Conservation (phyloP, 2,888 invertebrate species). For the Drosophila bunnanda region DNA sequence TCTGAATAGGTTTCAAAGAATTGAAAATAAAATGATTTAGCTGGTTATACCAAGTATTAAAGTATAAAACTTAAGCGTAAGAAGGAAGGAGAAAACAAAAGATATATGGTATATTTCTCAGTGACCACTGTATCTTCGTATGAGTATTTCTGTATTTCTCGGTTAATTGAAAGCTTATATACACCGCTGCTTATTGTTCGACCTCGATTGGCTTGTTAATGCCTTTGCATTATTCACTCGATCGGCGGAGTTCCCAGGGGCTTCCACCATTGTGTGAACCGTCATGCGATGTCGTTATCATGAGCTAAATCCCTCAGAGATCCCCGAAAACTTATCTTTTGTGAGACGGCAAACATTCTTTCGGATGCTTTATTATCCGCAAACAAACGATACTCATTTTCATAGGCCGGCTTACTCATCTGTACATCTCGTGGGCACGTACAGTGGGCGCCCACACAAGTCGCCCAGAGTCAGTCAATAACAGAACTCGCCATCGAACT, state of each 20-base stretch:
- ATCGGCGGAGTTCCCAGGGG: slow-evolving; percentile 21
- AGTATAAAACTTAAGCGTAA: background rate
- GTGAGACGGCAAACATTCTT: slow-evolving; percentile 20
- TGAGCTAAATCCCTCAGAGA: slow-evolving; percentile 11
- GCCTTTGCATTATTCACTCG: slow-evolving; percentile 26
- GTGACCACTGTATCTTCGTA: background rate
- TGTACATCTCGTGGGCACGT: slow-evolving; percentile 1
- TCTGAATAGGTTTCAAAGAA: background rate
- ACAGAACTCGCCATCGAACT: slow-evolving; percentile 59
- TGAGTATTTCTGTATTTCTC: background rate
- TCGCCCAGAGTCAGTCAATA: slow-evolving; percentile 28
- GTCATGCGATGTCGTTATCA: slow-evolving; percentile 21
- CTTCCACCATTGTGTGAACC: slow-evolving; percentile 17
- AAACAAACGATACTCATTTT: slow-evolving; percentile 59
- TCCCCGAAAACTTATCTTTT: slow-evolving; percentile 16
- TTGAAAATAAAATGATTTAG: background rate
- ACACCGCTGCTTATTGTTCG: slow-evolving; percentile 12
- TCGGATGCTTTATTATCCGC: slow-evolving; percentile 32
- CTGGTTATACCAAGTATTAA: background rate
- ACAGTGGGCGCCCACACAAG: slow-evolving; percentile 22
- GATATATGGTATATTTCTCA: background rate
- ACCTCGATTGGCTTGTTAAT: slow-evolving; percentile 24
- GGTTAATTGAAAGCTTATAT: slow-evolving; percentile 15
- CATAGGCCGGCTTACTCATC: slow-evolving; percentile 53
- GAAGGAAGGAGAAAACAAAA: no score